Conservation (phyloP, 2,888 invertebrate genomes). For the Cephus rjabovi region DNA sequence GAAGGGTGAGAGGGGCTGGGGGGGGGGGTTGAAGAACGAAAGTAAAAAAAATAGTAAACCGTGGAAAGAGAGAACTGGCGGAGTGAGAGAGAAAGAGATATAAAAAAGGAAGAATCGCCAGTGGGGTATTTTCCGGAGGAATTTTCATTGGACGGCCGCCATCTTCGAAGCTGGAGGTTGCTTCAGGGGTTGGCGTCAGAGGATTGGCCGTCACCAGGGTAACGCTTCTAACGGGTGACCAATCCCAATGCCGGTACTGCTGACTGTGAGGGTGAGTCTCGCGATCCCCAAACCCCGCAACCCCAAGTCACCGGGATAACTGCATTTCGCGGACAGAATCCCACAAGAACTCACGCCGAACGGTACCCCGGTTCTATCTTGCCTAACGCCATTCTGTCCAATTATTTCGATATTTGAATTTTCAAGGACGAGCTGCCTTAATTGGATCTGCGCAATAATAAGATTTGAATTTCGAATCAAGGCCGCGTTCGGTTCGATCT, state of each 20-base stretch:
- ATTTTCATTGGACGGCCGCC: conserved; percentile 64
- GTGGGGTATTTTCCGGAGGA: conserved; percentile 63
- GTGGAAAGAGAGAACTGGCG: conserved; percentile 10
- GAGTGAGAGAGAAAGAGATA: conserved; percentile 27
- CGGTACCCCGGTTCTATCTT: conserved; percentile 39
- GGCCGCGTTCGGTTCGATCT: conserved; percentile 22
- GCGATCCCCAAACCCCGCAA: conserved; percentile 30
- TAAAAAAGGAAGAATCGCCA: conserved; percentile 53
- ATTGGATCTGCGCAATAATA: conserved; percentile 58
- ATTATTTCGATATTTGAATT: conserved; percentile 56
- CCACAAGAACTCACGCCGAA: conserved; percentile 64
- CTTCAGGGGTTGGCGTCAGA: conserved; percentile 14
- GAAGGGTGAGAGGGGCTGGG: conserved; percentile 12
- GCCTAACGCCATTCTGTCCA: conserved; percentile 40
- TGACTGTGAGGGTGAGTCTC: conserved; percentile 24
- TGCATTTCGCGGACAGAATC: conserved; percentile 66
- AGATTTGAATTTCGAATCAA: conserved; percentile 59
- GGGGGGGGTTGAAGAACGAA: conserved; percentile 10
- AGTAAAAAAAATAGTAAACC: conserved; percentile 12
- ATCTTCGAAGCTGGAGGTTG: conserved; percentile 51
- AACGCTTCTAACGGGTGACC: conserved; percentile 60
- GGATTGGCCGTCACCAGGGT: conserved; percentile 52
- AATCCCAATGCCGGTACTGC: conserved; percentile 46
- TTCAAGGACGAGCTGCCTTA: conserved; percentile 52
- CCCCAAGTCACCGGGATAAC: conserved; percentile 61